Evolutionary conservation across 2,113 vertebrate species (phyloP).

Genomic region (Anolis sagrei): DNA sequence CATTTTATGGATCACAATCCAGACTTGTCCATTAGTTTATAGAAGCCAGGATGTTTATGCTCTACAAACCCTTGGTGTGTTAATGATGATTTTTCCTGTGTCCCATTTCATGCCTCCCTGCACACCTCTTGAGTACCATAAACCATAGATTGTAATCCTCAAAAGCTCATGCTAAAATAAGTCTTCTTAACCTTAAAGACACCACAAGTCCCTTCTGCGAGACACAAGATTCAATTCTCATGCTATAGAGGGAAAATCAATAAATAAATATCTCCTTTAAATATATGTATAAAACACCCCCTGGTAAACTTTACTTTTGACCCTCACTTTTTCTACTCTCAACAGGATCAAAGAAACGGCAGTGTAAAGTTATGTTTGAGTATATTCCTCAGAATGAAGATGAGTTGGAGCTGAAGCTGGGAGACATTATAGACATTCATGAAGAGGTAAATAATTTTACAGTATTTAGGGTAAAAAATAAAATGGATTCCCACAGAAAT

Average conservation of each 20-base stretch:
- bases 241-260: background rate
- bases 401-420: conserved; percentile 90
- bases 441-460: conserved; percentile 86
- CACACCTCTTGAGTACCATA: no score
- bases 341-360: conserved; percentile 86
- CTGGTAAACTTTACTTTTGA: conserved; percentile 8
- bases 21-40: no score
- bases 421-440: conserved; percentile 87
- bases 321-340: conserved; percentile 7
- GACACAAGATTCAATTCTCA: background rate
- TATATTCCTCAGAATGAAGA: conserved; percentile 94
- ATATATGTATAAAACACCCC: background rate
- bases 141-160: background rate
- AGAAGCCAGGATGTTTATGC: no score
- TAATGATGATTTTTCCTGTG: no score
- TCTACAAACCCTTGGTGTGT: no score
- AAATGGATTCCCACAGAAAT: background rate
- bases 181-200: background rate
- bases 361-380: conserved; percentile 89
- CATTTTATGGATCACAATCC: no score
- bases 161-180: background rate
- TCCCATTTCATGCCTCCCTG: no score
- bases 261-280: background rate
- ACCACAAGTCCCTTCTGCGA: background rate
- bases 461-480: background rate